A percentile compares a stretch with the other conserved stretches of the same genome.
phyloP scores from a whole-genome alignment of 2,797 vertebrate species.

The Microctenopoma steveboyesi region DNA sequence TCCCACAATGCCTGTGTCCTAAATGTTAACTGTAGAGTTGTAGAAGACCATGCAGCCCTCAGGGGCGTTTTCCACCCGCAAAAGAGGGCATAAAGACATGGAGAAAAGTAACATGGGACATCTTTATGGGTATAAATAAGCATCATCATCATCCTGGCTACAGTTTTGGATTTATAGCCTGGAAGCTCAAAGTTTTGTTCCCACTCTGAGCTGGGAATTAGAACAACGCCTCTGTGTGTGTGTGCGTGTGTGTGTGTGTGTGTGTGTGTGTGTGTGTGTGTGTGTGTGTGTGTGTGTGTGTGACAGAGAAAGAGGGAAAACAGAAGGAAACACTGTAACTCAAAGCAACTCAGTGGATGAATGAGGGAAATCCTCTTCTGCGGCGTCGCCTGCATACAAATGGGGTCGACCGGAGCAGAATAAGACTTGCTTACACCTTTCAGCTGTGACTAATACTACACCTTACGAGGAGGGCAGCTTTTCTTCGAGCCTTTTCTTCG shows the following conservation, averaged over 20 bases:
- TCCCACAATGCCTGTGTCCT: slow-evolving; percentile 43
- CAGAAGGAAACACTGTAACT: slow-evolving; percentile 54
- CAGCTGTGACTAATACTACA: slow-evolving; percentile 21
- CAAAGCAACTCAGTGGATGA: slow-evolving; percentile 47
- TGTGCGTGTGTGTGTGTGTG: slow-evolving; percentile 9
- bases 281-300: slow-evolving; percentile 13
- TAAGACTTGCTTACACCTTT: slow-evolving; percentile 18
- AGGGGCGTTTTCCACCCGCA: slow-evolving; percentile 38
- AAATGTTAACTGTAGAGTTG: slow-evolving; percentile 44
- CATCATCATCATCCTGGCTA: slow-evolving; percentile 42
- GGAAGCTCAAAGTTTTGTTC: slow-evolving; percentile 42
- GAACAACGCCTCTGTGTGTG: slow-evolving; percentile 36
- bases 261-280: slow-evolving; percentile 14
- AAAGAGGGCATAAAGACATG: slow-evolving; percentile 34
- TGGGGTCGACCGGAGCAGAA: slow-evolving; percentile 25
- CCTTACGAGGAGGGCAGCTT: slow-evolving; percentile 22
- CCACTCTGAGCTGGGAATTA: slow-evolving; percentile 55
- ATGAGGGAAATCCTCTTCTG: slow-evolving; percentile 38
- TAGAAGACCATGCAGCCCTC: slow-evolving; percentile 23
- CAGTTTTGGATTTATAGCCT: slow-evolving; percentile 53
- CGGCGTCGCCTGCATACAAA: slow-evolving; percentile 54
- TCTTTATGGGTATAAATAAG: slow-evolving; percentile 53
- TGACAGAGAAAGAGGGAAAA: slow-evolving; percentile 11
- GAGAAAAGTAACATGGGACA: slow-evolving; percentile 40
- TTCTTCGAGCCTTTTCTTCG: slow-evolving; percentile 4